These are phyloP conservation scores for Fulmarus glacialis DNA, from an alignment of 2,113 vertebrate species.

Conservation along the genomic window DNA sequence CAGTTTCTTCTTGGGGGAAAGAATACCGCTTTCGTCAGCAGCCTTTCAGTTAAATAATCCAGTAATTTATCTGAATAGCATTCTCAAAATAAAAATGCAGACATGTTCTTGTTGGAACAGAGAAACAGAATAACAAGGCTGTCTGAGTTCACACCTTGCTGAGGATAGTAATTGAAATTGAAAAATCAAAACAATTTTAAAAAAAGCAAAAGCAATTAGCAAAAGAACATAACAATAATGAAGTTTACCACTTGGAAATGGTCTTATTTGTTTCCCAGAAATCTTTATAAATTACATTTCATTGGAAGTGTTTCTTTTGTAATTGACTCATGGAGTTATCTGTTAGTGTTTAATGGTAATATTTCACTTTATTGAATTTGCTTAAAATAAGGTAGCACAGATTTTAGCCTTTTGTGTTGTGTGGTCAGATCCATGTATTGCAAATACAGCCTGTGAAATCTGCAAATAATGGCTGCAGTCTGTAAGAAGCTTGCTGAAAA, in stretches of 20 bases:
- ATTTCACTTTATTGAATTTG: background rate
- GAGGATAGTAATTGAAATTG: background rate
- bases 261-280: background rate
- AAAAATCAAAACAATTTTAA: background rate
- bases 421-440: background rate
- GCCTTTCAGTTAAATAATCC: background rate
- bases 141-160: conserved; percentile 7
- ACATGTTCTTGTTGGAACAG: background rate
- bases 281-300: background rate
- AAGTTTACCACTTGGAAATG: background rate
- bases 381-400: background rate
- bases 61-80: background rate
- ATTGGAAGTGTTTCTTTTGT: background rate
- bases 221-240: background rate
- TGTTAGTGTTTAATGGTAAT: background rate
- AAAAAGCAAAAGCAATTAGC: background rate
- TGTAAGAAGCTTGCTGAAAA: background rate
- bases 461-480: background rate
- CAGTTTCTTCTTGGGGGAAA: background rate
- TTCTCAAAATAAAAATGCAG: background rate
- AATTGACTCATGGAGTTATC: background rate
- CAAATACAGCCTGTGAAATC: background rate
- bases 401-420: background rate
- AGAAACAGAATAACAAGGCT: background rate
- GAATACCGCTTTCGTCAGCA: background rate